These are phyloP conservation scores for Electrophaes corylata DNA, from an alignment of 2,888 invertebrate species.

Conservation along the genomic window DNA sequence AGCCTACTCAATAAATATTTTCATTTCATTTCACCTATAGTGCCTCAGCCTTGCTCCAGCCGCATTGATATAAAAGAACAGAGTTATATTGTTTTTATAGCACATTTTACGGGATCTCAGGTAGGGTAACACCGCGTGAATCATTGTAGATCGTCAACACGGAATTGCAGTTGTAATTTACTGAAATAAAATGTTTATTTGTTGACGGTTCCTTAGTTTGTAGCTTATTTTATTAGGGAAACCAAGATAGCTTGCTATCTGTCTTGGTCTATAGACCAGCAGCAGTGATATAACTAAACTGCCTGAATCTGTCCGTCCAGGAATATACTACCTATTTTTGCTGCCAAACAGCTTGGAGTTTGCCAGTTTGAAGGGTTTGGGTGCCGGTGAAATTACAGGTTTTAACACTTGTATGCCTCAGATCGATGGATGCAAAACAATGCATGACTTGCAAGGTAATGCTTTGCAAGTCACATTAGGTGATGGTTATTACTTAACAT, in stretches of 20 bases:
- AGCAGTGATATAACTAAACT: not conserved
- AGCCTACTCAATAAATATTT: too few species aligned
- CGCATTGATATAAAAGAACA: not conserved
- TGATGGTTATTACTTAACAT: too few species aligned
- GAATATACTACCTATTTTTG: too few species aligned
- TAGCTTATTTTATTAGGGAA: conserved; percentile 16
- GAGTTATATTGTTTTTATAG: conserved; percentile 8
- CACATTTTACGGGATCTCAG: conserved; percentile 22
- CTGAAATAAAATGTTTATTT: conserved; percentile 29
- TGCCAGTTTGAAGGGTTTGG: too few species aligned
- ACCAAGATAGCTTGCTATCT: not conserved
- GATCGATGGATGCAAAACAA: too few species aligned
- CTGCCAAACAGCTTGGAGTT: too few species aligned
- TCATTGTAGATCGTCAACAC: conserved; percentile 29
- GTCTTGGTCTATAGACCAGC: not conserved
- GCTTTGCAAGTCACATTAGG: too few species aligned
- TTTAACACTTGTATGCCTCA: too few species aligned
- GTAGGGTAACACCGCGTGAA: conserved; percentile 28
- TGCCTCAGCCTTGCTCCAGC: not conserved
- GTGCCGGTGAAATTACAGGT: too few species aligned
- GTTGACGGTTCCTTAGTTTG: conserved; percentile 10
- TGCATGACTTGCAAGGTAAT: too few species aligned
- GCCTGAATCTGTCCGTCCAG: too few species aligned
- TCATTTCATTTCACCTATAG: too few species aligned
- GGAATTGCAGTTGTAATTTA: conserved; percentile 28